These are phyloP conservation scores for Pomphorhynchus laevis DNA, from an alignment of 1,140 invertebrate genomes.

Conservation along the genomic window DNA sequence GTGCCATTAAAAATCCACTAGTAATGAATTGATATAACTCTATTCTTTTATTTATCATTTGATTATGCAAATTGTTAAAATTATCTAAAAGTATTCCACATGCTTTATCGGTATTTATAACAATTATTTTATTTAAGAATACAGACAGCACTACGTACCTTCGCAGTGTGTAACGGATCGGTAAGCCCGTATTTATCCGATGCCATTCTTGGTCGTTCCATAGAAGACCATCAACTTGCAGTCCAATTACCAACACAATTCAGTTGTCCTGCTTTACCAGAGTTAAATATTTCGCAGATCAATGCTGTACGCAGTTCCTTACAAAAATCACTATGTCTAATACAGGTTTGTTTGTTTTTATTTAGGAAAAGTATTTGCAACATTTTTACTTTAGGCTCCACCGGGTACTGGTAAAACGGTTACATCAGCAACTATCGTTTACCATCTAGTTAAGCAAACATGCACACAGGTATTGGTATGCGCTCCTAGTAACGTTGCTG, in stretches of 20 bases:
- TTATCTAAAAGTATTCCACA: no score
- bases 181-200: conserved; percentile 90
- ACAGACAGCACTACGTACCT: conserved; percentile 62
- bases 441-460: conserved; percentile 70
- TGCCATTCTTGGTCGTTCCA: conserved; percentile 70
- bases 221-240: conserved; percentile 47
- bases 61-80: no score
- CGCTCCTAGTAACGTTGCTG: conserved; percentile 89
- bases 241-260: conserved; percentile 70
- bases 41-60: no score
- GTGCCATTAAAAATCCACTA: no score
- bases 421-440: conserved; percentile 91
- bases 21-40: no score
- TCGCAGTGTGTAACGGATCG: conserved; percentile 69
- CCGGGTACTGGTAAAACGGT: conserved; percentile 92
- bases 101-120: no score
- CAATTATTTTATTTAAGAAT: conserved; percentile 36
- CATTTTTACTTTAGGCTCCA: no score
- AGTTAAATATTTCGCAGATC: conserved; percentile 75
- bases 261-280: conserved; percentile 72
- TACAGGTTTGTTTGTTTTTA: no score
- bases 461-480: conserved; percentile 68
- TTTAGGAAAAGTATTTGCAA: no score
- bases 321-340: conserved; percentile 67
- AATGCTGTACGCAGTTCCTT: conserved; percentile 95